These are phyloP conservation scores for Drosophila tanythrix DNA, from an alignment of 2,888 invertebrate species.

Conservation along the genomic window DNA sequence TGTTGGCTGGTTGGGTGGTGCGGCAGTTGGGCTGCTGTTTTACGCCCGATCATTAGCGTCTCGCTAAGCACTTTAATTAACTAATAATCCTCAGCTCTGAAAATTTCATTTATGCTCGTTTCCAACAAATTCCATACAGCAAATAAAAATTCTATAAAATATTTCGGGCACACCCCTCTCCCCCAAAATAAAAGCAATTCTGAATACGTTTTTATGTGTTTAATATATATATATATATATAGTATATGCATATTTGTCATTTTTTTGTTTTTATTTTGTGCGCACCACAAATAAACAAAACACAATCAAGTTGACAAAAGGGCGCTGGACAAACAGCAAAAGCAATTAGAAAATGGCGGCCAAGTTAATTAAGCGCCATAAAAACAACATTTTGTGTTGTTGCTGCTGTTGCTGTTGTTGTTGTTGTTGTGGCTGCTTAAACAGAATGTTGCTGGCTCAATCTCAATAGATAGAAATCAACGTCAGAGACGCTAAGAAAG, in stretches of 20 bases:
- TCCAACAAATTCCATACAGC: conserved; percentile 25
- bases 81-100: conserved; percentile 56
- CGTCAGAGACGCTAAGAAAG: conserved; percentile 55
- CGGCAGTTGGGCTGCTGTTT: conserved; percentile 3
- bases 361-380: conserved; percentile 79
- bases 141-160: conserved; percentile 32
- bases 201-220: conserved; percentile 2
- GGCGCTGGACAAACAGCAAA: conserved; percentile 65
- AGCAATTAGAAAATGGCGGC: conserved; percentile 75
- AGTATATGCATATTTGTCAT: background rate
- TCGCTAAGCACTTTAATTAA: conserved; percentile 60
- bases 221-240: background rate
- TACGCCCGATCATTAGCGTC: conserved; percentile 60
- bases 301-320: conserved; percentile 67
- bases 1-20: background rate
- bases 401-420: conserved; percentile 19
- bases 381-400: conserved; percentile 64
- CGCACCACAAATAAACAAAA: conserved; percentile 46
- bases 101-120: conserved; percentile 47
- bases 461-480: conserved; percentile 77
- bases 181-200: conserved; percentile 2
- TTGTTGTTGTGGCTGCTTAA: conserved; percentile 46
- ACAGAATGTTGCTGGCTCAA: conserved; percentile 67
- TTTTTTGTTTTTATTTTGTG: background rate
- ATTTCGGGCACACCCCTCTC: background rate